Evolutionary conservation across 2,797 vertebrate species (phyloP).

Genomic region (Novumbra hubbsi): DNA sequence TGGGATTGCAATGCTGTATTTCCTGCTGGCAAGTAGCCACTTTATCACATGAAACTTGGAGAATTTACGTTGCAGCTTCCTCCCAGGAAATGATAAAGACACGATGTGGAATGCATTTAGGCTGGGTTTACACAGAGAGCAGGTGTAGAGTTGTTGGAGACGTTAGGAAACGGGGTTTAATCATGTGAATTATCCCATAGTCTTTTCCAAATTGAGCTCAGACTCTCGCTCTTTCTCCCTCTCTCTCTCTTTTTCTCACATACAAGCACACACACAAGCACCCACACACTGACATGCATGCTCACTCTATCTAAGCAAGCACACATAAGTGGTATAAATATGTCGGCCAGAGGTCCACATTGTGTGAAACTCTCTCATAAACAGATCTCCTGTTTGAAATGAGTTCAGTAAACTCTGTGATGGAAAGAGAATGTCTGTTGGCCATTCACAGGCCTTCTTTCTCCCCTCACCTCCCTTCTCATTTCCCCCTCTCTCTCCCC

Average conservation of each 20-base stretch:
- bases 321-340: conserved; percentile 40
- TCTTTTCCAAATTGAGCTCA: conserved; percentile 31
- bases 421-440: conserved; percentile 59
- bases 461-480: no score
- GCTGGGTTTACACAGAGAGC: conserved; percentile 27
- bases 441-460: conserved; percentile 51
- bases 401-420: conserved; percentile 48
- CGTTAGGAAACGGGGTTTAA: conserved; percentile 28
- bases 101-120: conserved; percentile 30
- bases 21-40: conserved; percentile 15
- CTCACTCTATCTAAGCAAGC: conserved; percentile 3
- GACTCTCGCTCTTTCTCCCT: conserved; percentile 9
- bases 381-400: conserved; percentile 36
- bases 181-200: conserved; percentile 37
- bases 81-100: conserved; percentile 32
- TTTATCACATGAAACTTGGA: conserved; percentile 18
- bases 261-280: no score
- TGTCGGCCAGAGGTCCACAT: conserved; percentile 15
- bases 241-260: no score
- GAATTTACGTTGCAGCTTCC: conserved; percentile 21
- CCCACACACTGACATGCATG: no score
- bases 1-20: conserved; percentile 5
- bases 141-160: conserved; percentile 4
- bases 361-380: conserved; percentile 54
- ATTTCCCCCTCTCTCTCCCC: no score